Evolutionary conservation across 2,797 vertebrate genomes (phyloP).

Genomic region (Amblyopsis hoosieri): DNA sequence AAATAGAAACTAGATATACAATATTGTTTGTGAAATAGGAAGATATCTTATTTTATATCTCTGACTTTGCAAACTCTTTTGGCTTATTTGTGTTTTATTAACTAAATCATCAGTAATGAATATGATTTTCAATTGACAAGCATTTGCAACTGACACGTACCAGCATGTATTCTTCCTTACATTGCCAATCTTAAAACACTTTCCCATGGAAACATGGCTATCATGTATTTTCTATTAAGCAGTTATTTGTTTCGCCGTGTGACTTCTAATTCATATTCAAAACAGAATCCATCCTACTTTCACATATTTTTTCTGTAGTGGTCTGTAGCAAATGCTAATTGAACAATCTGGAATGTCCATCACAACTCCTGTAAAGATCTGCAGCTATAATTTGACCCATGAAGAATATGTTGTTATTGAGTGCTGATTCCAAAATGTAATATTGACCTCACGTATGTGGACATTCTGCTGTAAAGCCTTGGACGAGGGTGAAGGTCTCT

Average conservation of each 20-base stretch:
- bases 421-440: slow-evolving; percentile 31
- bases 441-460: slow-evolving; percentile 7
- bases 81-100: too few species aligned
- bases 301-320: not conserved
- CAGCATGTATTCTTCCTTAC: too few species aligned
- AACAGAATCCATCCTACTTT: slow-evolving; percentile 19
- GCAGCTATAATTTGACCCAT: slow-evolving; percentile 19
- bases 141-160: too few species aligned
- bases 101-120: too few species aligned
- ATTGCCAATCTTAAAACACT: too few species aligned
- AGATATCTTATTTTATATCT: too few species aligned
- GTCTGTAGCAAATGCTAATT: slow-evolving; percentile 22
- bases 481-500: slow-evolving; percentile 2
- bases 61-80: not conserved
- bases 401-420: slow-evolving; percentile 13
- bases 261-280: slow-evolving; percentile 8
- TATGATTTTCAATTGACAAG: too few species aligned
- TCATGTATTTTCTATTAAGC: not conserved
- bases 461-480: not conserved
- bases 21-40: not conserved
- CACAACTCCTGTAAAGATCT: slow-evolving; percentile 22
- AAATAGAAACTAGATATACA: not conserved
- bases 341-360: slow-evolving; percentile 28
- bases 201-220: not conserved
- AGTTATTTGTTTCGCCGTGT: not conserved